phyloP scores from a whole-genome alignment of 2,888 invertebrate species.

The Catocala nupta region DNA sequence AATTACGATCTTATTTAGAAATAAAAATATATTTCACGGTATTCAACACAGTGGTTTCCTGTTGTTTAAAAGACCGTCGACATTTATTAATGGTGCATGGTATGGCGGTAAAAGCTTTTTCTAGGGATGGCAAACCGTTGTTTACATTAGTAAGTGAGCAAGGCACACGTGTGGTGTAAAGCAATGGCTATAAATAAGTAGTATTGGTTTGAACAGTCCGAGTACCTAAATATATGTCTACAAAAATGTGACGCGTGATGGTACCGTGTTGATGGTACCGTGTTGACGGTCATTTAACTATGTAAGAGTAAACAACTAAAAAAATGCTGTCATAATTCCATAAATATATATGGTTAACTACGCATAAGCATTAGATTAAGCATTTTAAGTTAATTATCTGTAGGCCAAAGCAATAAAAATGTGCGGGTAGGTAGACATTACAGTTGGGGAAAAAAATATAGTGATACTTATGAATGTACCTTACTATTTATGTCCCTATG shows the following conservation, averaged over 20 bases:
- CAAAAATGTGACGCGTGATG: slow-evolving; percentile 1
- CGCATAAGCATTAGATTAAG: no score
- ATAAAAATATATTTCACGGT: slow-evolving; percentile 30
- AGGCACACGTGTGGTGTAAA: slow-evolving; percentile 22
- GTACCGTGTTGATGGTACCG: no score
- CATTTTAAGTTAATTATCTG: no score
- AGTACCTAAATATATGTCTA: background rate
- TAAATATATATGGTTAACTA: no score
- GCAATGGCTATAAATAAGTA: slow-evolving; percentile 21
- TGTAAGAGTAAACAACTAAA: no score
- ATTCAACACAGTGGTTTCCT: slow-evolving; percentile 33
- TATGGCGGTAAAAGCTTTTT: slow-evolving; percentile 42
- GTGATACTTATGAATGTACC: no score
- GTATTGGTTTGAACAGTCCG: background rate
- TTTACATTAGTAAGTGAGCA: slow-evolving; percentile 31
- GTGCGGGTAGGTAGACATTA: no score
- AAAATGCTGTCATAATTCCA: no score
- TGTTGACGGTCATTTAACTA: background rate
- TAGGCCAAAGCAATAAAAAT: no score
- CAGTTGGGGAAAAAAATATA: no score
- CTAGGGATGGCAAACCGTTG: slow-evolving; percentile 35
- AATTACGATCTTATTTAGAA: slow-evolving; percentile 24
- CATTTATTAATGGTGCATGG: slow-evolving; percentile 37
- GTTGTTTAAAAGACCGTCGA: slow-evolving; percentile 33
- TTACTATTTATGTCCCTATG: background rate